Evolutionary conservation across 2,888 invertebrate genomes (phyloP).

Genomic region (Caenorhabditis afra): DNA sequence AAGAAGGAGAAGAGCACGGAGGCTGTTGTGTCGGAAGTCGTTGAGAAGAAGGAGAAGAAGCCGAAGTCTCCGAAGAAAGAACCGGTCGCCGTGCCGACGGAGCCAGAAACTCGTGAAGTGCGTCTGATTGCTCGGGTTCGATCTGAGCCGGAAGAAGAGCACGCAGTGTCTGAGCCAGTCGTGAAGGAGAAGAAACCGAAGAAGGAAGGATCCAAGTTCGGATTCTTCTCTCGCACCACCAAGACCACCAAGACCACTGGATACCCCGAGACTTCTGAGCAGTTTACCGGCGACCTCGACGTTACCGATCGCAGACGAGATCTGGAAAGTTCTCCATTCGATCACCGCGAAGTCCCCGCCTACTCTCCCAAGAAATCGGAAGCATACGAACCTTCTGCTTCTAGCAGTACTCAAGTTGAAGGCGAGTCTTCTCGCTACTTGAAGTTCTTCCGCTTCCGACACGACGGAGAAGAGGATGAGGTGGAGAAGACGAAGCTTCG

Average conservation of each 20-base stretch:
- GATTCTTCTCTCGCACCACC: slow-evolving; percentile 35
- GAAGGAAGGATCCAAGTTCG: slow-evolving; percentile 40
- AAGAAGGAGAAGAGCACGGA: slow-evolving; percentile 13
- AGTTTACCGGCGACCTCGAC: slow-evolving; percentile 54
- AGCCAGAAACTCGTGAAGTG: slow-evolving; percentile 39
- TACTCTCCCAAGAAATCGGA: slow-evolving; percentile 35
- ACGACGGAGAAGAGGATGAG: slow-evolving; percentile 34
- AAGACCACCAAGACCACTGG: slow-evolving; percentile 15
- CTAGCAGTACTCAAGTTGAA: neutral
- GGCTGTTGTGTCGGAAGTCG: too few relatives aligned
- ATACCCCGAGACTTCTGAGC: slow-evolving; percentile 34
- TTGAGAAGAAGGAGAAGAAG: slow-evolving; percentile 15
- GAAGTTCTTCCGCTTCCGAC: slow-evolving; percentile 18
- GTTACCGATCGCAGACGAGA: slow-evolving; percentile 24
- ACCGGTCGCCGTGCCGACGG: neutral
- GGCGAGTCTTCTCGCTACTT: slow-evolving; percentile 3
- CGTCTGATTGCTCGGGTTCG: slow-evolving; percentile 45
- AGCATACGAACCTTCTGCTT: neutral
- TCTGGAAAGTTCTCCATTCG: slow-evolving; percentile 25
- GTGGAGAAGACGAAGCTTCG: slow-evolving; percentile 12
- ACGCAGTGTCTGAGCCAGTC: neutral
- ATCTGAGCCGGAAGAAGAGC: slow-evolving; percentile 20
- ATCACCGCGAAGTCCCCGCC: slow-evolving; percentile 13
- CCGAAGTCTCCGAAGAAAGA: slow-evolving; percentile 12
- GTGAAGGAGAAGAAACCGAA: slow-evolving; percentile 32